These are phyloP conservation scores for Pachypeltis micranthus DNA, from an alignment of 1,140 invertebrate species.

Conservation along the genomic window DNA sequence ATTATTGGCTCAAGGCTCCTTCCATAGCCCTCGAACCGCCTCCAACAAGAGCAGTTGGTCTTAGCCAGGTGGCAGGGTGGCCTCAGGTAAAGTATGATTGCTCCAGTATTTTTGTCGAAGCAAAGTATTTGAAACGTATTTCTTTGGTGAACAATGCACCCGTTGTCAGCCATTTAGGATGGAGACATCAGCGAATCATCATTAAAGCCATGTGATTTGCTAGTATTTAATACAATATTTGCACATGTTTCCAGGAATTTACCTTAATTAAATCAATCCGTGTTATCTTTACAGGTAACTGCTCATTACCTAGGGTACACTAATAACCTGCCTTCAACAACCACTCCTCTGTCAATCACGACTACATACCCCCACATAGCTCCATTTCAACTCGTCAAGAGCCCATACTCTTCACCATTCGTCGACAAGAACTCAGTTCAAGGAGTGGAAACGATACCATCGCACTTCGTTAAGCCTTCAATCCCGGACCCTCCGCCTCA, in stretches of 20 bases:
- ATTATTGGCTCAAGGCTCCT: slow-evolving; percentile 11
- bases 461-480: background rate
- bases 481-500: background rate
- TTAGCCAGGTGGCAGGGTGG: slow-evolving; percentile 8
- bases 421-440: background rate
- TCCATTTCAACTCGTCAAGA: background rate
- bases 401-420: background rate
- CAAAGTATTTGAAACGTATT: too few relatives aligned
- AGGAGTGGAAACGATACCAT: background rate
- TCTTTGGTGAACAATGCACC: too few relatives aligned
- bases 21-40: slow-evolving; percentile 7
- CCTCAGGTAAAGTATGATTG: slow-evolving; percentile 9
- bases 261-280: too few relatives aligned
- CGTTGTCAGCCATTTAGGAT: too few relatives aligned
- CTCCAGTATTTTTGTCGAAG: too few relatives aligned
- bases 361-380: background rate
- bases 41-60: background rate
- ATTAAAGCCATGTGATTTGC: too few relatives aligned
- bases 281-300: background rate
- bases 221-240: too few relatives aligned
- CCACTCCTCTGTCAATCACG: slow-evolving; percentile 5
- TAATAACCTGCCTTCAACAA: background rate
- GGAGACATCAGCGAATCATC: too few relatives aligned
- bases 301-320: background rate
- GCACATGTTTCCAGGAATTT: too few relatives aligned